These are phyloP conservation scores for Drosophila sucinea DNA, from an alignment of 1,140 invertebrate genomes.

Conservation along the genomic window DNA sequence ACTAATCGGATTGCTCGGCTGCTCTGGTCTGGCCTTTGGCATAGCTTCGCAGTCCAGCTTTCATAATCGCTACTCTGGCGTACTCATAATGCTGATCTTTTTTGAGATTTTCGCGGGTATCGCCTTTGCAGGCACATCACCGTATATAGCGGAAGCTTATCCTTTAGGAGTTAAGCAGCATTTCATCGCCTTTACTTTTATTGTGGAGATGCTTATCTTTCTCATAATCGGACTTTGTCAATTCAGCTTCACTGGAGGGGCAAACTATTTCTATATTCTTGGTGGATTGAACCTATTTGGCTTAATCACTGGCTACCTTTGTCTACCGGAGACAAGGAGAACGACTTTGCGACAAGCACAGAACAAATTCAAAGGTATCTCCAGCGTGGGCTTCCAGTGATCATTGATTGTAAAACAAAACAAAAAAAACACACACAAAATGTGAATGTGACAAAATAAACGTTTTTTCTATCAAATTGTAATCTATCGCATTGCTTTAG, in stretches of 20 bases:
- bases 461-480: background rate
- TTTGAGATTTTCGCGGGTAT: slow-evolving; percentile 52
- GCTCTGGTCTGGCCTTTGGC: slow-evolving; percentile 34
- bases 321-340: slow-evolving; percentile 63
- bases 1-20: slow-evolving; percentile 39
- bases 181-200: slow-evolving; percentile 53
- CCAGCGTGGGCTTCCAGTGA: slow-evolving; percentile 33
- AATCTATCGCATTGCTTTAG: background rate
- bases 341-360: slow-evolving; percentile 60
- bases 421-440: background rate
- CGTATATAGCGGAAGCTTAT: slow-evolving; percentile 58
- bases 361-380: slow-evolving; percentile 44
- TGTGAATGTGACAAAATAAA: slow-evolving; percentile 3
- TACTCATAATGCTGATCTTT: slow-evolving; percentile 7
- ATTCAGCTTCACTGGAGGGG: background rate
- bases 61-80: background rate
- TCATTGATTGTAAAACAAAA: background rate
- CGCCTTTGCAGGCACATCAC: slow-evolving; percentile 43
- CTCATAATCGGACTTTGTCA: slow-evolving; percentile 33
- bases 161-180: slow-evolving; percentile 60
- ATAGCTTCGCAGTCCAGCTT: slow-evolving; percentile 24
- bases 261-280: slow-evolving; percentile 49
- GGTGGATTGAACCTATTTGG: slow-evolving; percentile 48
- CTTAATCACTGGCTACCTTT: slow-evolving; percentile 30
- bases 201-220: slow-evolving; percentile 55